phyloP scores from a whole-genome alignment of 2,888 invertebrate species.

The Monochamus alternatus region DNA sequence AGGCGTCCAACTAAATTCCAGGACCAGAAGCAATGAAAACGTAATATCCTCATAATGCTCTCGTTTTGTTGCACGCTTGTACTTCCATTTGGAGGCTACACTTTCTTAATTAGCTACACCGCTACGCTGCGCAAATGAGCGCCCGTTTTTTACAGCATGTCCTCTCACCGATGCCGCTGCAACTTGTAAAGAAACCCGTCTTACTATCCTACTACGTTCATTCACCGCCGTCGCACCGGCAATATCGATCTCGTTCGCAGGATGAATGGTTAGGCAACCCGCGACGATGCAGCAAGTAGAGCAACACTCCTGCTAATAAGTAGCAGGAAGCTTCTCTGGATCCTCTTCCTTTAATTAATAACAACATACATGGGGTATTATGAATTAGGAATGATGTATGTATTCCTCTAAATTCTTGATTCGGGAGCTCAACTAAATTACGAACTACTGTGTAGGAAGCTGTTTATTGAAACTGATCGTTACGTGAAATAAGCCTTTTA shows the following conservation, averaged over 20 bases:
- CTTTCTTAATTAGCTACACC: slow-evolving; percentile 3
- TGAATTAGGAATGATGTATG: too few species aligned
- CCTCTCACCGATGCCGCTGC: neutral
- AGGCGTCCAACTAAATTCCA: too few species aligned
- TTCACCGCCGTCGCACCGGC: slow-evolving; percentile 24
- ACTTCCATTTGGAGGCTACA: neutral
- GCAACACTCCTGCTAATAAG: neutral
- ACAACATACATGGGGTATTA: too few species aligned
- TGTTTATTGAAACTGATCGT: too few species aligned
- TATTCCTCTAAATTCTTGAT: too few species aligned
- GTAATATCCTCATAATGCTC: neutral
- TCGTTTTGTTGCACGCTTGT: neutral
- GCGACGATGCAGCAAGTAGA: slow-evolving; percentile 49
- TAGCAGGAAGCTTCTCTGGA: neutral
- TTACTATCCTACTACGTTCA: slow-evolving; percentile 32
- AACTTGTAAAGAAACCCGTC: slow-evolving; percentile 9
- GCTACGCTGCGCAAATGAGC: neutral
- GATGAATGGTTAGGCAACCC: slow-evolving; percentile 50
- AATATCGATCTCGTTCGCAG: slow-evolving; percentile 47
- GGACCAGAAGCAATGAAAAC: too few species aligned
- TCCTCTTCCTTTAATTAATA: neutral
- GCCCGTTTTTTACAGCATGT: neutral
- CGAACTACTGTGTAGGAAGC: too few species aligned
- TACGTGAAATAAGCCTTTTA: too few species aligned
- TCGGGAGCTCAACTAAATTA: too few species aligned